Percentiles rank a stretch among this genome's conserved stretches.
Conservation (phyloP, 2,113 vertebrate species). For the Dryoscopus gambensis region DNA sequence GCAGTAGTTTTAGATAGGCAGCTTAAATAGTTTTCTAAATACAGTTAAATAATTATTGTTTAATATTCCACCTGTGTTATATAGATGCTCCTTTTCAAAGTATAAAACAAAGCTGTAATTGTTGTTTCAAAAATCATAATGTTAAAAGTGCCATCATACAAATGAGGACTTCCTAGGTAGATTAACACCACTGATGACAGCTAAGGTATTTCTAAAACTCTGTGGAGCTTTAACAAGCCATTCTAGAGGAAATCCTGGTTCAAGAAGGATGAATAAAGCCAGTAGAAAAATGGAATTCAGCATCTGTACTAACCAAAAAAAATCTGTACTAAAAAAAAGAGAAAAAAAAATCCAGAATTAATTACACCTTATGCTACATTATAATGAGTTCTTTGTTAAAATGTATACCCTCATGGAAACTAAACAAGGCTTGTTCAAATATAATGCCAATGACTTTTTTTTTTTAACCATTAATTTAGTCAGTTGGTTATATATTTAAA, state of each 20-base stretch:
- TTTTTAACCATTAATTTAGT: conserved; percentile 66
- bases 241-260: conserved; percentile 67
- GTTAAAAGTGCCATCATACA: neutral
- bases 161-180: conserved; percentile 14
- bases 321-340: conserved; percentile 61
- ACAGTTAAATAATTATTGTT: conserved; percentile 2
- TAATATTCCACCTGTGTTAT: neutral
- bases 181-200: conserved; percentile 37
- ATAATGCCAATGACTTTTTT: conserved; percentile 57
- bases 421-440: conserved; percentile 68
- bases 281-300: conserved; percentile 60
- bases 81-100: neutral
- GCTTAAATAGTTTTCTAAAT: conserved; percentile 30
- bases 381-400: conserved; percentile 75
- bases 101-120: neutral
- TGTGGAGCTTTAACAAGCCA: conserved; percentile 52
- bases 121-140: neutral
- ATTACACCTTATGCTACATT: conserved; percentile 65
- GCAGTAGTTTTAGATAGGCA: neutral
- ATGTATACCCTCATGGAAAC: conserved; percentile 63
- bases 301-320: conserved; percentile 59
- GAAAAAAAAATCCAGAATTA: conserved; percentile 67
- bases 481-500: conserved; percentile 65
- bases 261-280: conserved; percentile 73
- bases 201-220: conserved; percentile 63